phyloP scores from a whole-genome alignment of 2,888 invertebrate genomes.

The Caenorhabditis imperialis region DNA sequence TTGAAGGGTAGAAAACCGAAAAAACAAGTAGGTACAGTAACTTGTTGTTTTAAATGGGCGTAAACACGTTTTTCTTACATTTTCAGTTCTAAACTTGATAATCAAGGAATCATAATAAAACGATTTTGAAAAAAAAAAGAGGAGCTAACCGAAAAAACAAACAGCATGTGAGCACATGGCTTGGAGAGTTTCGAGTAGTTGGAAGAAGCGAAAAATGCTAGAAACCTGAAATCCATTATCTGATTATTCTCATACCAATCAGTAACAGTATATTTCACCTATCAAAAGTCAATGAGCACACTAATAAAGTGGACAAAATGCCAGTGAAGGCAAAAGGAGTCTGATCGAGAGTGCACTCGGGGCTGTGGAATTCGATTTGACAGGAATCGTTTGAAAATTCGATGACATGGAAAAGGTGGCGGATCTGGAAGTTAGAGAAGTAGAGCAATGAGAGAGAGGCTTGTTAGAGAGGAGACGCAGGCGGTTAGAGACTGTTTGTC shows the following conservation, averaged over 20 bases:
- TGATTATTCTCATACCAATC: no score
- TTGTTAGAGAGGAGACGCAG: no score
- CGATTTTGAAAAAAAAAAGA: not conserved
- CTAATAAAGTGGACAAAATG: constrained; percentile 12
- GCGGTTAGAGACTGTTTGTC: no score
- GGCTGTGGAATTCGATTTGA: constrained; percentile 35
- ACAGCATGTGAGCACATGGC: not conserved
- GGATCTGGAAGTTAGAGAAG: constrained; percentile 10
- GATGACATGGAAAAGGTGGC: constrained; percentile 17
- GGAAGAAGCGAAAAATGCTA: constrained; percentile 8
- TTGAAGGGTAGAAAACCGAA: no score
- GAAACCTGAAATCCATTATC: constrained; percentile 25
- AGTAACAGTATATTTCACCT: no score
- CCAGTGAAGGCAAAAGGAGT: constrained; percentile 13
- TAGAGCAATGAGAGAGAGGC: no score
- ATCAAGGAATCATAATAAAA: no score
- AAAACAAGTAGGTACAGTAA: no score
- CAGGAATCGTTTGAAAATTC: constrained; percentile 23
- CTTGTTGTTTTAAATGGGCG: no score
- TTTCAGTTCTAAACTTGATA: no score
- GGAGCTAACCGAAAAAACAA: constrained; percentile 14
- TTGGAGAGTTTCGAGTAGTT: constrained; percentile 4
- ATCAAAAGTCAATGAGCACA: constrained; percentile 25
- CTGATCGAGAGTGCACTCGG: constrained; percentile 29
- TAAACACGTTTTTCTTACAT: no score